Base-by-base conservation (phyloP, 2,888 invertebrate genomes). In the Acronicta psi region DNA sequence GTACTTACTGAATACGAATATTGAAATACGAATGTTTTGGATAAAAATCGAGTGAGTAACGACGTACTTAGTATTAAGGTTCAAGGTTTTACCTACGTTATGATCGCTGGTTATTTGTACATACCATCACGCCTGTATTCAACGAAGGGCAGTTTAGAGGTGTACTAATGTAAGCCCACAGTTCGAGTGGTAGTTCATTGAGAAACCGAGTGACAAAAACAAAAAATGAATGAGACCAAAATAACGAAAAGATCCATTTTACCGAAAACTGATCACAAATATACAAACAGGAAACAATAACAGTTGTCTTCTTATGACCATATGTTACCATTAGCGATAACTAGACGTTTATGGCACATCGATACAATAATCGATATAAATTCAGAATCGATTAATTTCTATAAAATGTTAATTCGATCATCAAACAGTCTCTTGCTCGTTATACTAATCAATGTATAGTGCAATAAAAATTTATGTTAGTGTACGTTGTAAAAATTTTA, bases 371-470 rank as follows among this genome's bases (percentile, higher is more conserved):
- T 88, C 88, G 87, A 84, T 83, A 84, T 85, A 84, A 79, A 83
- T 85, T 84, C 80, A 81, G 83, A 90, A 92, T 92, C 93, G 92
- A 92, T 92, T 92, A 92, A 91, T 93, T 90, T 89, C 87, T 86
- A 88, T 88, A 88, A 83, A 90, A 91, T 91, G 89, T 91, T 91
- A 92, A 92, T 90, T 90, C 81, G 83, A 85, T 89, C 90, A 85
- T 92, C 91, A 91, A 91, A 91, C 86, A 89, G 90, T 88, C 88
- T 86, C 75, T 70, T 76, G 84, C 83, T 90, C 89, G 91, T 92
- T 92, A 90, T 83, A 86, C 87, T 92, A 91, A 93, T 93, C 90
- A 91, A 88, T 86, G 88, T 87, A 87, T 89, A 82, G 89, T 84
- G 85, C 84, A 77, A 86, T 90, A 90, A 91, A 90, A 84, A 83